Base-by-base conservation (phyloP, 2,888 invertebrate genomes). In the Drosophila pullipes region DNA sequence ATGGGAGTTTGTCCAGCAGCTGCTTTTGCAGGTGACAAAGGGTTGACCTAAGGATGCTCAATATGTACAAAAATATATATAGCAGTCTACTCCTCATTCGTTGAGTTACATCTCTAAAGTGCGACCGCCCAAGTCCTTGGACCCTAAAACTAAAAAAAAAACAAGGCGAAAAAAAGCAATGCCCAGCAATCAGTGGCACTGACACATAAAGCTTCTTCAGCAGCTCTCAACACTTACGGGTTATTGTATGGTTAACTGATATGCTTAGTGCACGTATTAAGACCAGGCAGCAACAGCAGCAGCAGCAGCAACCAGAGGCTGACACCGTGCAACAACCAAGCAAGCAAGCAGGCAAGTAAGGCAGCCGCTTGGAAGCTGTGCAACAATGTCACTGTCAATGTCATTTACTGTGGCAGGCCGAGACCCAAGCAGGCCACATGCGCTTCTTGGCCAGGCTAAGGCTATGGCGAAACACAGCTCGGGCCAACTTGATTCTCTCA, bases 201-300 rank as follows among this genome's bases (percentile, higher is more conserved):
- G 92, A 91, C 92, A 92, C 90, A 90, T 90, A 88, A 91, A 90
- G 91, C 92, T 92, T 86, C 91, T 90, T 91, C 91, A 91, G 92
- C 91, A 91, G 89, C 91, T 77, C 77, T 75, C 86, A 89, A 89
- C 90, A 90, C 82, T 91, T 87, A 85, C 72, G 81, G 82, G 72
- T 86, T 85, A 85, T 89, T 89, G 85, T 89, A 77, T 89, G 85
- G 88, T 88, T 86, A 86, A 86, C 86, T 86, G 86, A 86, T 86
- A 86, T 88, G 89, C 86, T 86, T 88, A 85, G 85, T 85, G 85
- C 85, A 85, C 87, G 85, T 85, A 85, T 89, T 85, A 89, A 85
- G 89, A 87, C 87, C 85, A 76, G 82, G 62, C 81, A 55, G 28
- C 66, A 52, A 31, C 81, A 55, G 28, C 66, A 55, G 18, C 66